Base-by-base conservation (phyloP, 2,888 invertebrate genomes). In the Alloscopus bannaensis region DNA sequence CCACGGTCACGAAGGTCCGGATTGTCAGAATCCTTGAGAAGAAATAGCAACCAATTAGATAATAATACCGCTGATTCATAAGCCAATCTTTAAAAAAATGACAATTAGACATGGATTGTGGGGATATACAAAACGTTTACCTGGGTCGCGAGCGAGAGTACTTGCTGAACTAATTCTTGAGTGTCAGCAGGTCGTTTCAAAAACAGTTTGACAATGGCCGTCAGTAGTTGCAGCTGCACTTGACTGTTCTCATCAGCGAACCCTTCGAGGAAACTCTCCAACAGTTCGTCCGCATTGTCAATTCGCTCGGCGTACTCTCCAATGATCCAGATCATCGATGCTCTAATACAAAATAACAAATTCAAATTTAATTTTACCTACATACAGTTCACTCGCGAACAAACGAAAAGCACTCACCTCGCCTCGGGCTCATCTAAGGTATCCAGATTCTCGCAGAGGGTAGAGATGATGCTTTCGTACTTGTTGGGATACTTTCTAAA, bases 231-330 rank as follows among this genome's bases (percentile, higher is more conserved):
- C 65, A 99, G 90, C 89, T 99, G 99, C 0, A 96, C 95, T 91
- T 98, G 97, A 24, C 97, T 95, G 87, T 98, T 98, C 88, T 98
- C 98, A 89, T 98, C 98, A 86, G 94, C 96, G 90, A 98, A 98
- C 13, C 97, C 99, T 90, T 99, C 99, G 6, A 99, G 90, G 91
- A 99, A 99, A 81, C 97, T 97, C 88, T 99, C 99, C 22, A 99
- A 90, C 29, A 99, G 91, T 87, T 99, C 99, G 87, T 99, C 99
- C 0, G 99, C 99, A 88, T 99, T 99, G 89, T 99, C 99, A 86
- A 99, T 99, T 84, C 99, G 93, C 88, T 99, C 99, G 0, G 99
- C 99, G 89, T 99, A 99, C 89, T 99, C 99, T 22, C 98, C 99
- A 86, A 92, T 91, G 84, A 92, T 92, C 92, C 92, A 92, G 85